Conservation (phyloP, 2,888 invertebrate genomes). For the Hypomecis punctinalis region DNA sequence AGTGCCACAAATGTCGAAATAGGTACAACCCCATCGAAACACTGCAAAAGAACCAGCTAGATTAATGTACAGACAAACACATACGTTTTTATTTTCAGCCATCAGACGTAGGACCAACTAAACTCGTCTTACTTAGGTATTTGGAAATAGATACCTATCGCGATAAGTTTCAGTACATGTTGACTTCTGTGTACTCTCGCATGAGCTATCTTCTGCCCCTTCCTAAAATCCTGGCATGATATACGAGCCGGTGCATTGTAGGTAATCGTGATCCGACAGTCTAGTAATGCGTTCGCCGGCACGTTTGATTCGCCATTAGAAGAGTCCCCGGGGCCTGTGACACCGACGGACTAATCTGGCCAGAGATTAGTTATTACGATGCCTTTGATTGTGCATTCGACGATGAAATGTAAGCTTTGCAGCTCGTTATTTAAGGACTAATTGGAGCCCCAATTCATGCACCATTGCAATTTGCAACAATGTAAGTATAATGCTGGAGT, state of each 20-base stretch:
- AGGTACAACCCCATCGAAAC: too few relatives aligned
- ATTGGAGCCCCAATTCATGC: not conserved
- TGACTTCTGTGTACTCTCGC: too few relatives aligned
- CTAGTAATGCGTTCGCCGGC: conserved; percentile 72
- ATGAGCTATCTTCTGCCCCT: not conserved
- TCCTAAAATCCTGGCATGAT: conserved; percentile 3
- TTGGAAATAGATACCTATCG: too few relatives aligned
- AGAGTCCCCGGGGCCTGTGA: conserved; percentile 50
- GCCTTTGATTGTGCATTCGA: conserved; percentile 41
- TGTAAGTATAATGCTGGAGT: not conserved
- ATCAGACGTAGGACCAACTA: too few relatives aligned
- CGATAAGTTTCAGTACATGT: too few relatives aligned
- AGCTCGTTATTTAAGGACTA: not conserved
- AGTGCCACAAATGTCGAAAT: too few relatives aligned
- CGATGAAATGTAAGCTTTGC: conserved; percentile 34
- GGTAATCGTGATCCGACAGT: conserved; percentile 66
- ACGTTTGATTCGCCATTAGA: conserved; percentile 69
- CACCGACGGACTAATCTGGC: conserved; percentile 59
- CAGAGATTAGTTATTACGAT: conserved; percentile 36
- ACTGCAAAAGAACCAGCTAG: too few relatives aligned
- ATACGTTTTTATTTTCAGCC: too few relatives aligned
- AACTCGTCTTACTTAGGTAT: too few relatives aligned
- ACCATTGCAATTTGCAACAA: not conserved
- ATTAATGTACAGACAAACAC: not conserved
- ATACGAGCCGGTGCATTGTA: conserved; percentile 32